Base-by-base conservation (phyloP, 2,888 invertebrate genomes). In the Ennomos fuscantarius region DNA sequence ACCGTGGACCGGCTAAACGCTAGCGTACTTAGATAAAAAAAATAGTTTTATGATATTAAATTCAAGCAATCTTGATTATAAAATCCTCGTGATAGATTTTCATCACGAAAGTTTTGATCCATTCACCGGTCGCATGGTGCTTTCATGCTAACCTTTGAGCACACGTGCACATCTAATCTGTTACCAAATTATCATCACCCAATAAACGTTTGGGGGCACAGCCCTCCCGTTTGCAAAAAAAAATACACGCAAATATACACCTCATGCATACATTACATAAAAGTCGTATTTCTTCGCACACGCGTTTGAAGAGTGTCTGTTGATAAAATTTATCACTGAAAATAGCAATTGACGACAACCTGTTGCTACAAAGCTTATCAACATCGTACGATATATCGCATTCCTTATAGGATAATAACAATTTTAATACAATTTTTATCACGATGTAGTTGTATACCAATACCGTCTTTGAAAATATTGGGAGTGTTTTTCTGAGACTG, bases 351-450 rank as follows among this genome's bases (percentile, higher is more conserved):
- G 72, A 71, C 73, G 65, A 75, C 72, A 72, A 73, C 74, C 69
- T 75, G 79, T 78, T 77, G 75, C 76, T 66, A 73, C 64, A 68
- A 54, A 64, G 62, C 49, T 65, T 75, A 75, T 78, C 78, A 74
- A 70, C 63, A 59, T 59, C 65, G 60, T 59, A 61, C 67, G 71
- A 72, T 79, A 78, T 74, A 68, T 64, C 62, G 74, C 73, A 77
- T 79, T 74, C 78, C 70, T 76, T 65, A 60, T 71, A 71, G 65
- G 75, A 76, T 78, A 70, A 77, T 77, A 62, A 57, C 46, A 52
- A 47, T 24, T 24, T 24, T 53, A 56, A 45, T 58, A 64, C 52
- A 41, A 24, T 50, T 36, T 33, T 50, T 56, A 77, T 77, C 73
- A 69, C 63, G 59, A 64, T 68, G 55, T 58, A 63, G 69, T n/a